A percentile compares a stretch with the other conserved stretches of the same genome.
These are phyloP conservation scores for Andrena praecox DNA, from an alignment of 2,888 invertebrate genomes.

Conservation along the genomic window DNA sequence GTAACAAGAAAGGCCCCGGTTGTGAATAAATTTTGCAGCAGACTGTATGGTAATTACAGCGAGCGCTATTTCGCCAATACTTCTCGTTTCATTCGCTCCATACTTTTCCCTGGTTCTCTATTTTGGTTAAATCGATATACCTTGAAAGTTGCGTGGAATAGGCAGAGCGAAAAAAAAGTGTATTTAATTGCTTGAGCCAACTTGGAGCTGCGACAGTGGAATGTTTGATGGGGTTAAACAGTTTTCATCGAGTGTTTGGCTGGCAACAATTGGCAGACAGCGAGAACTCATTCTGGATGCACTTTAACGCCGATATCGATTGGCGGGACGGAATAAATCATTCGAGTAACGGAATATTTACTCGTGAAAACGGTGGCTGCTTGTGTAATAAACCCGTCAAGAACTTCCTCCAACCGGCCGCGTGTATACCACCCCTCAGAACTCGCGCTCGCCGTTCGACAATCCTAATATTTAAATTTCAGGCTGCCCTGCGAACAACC, in stretches of 20 bases:
- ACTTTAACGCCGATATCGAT: conserved; percentile 45
- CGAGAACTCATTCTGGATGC: conserved; percentile 26
- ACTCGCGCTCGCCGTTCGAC: conserved; percentile 5
- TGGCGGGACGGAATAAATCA: conserved; percentile 50
- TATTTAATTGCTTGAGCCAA: background rate
- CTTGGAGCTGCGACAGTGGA: background rate
- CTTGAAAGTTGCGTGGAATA: background rate
- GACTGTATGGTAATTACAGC: conserved; percentile 10
- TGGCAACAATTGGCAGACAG: conserved; percentile 27
- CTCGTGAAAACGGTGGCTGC: conserved; percentile 39
- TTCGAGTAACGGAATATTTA: conserved; percentile 48
- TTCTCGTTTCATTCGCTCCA: background rate
- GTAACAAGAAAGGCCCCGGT: background rate
- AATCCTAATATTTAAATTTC: conserved; percentile 35
- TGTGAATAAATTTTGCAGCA: conserved; percentile 42
- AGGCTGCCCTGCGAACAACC: background rate
- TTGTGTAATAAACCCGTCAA: conserved; percentile 50
- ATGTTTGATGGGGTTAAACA: conserved; percentile 20
- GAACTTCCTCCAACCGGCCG: conserved; percentile 42
- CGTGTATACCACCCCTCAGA: background rate
- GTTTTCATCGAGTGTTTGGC: conserved; percentile 23
- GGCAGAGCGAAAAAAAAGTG: background rate
- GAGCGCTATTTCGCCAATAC: background rate
- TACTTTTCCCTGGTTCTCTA: too few relatives aligned
- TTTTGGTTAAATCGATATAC: background rate